These are phyloP conservation scores for Fistularia commersonii DNA, from an alignment of 2,797 vertebrate genomes.

Conservation along the genomic window DNA sequence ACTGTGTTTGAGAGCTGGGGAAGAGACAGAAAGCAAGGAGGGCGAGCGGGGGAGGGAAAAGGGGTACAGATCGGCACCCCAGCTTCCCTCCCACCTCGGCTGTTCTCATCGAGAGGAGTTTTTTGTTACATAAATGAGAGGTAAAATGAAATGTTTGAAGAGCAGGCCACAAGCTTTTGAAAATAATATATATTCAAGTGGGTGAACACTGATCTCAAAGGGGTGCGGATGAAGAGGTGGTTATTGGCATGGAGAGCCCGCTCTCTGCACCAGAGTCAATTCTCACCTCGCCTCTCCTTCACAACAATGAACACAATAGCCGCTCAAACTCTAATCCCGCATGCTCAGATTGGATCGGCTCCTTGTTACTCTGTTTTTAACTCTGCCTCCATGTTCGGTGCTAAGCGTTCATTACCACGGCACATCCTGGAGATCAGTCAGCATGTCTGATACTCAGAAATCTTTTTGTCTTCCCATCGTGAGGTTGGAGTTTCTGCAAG, in stretches of 20 bases:
- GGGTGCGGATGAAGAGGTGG: constrained; percentile 50
- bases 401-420: constrained; percentile 47
- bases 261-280: constrained; percentile 45
- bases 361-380: constrained; percentile 34
- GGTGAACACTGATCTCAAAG: constrained; percentile 46
- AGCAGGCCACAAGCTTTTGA: constrained; percentile 35
- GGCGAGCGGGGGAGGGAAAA: not conserved
- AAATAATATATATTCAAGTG: constrained; percentile 47
- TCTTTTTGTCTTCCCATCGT: constrained; percentile 13
- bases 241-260: constrained; percentile 56
- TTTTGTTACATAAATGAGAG: constrained; percentile 67
- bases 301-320: constrained; percentile 45
- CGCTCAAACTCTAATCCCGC: constrained; percentile 55
- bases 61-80: constrained; percentile 34
- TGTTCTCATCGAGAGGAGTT: constrained; percentile 57
- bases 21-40: constrained; percentile 4
- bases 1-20: constrained; percentile 30
- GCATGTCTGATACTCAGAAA: not conserved
- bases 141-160: constrained; percentile 59
- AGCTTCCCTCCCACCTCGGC: constrained; percentile 35
- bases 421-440: constrained; percentile 31
- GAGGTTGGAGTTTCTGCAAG: constrained; percentile 28
- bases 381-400: constrained; percentile 38
- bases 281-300: constrained; percentile 50
- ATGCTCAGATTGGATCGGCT: constrained; percentile 28